These are phyloP conservation scores for Thaumatotibia leucotreta DNA, from an alignment of 1,140 invertebrate genomes.

Conservation along the genomic window DNA sequence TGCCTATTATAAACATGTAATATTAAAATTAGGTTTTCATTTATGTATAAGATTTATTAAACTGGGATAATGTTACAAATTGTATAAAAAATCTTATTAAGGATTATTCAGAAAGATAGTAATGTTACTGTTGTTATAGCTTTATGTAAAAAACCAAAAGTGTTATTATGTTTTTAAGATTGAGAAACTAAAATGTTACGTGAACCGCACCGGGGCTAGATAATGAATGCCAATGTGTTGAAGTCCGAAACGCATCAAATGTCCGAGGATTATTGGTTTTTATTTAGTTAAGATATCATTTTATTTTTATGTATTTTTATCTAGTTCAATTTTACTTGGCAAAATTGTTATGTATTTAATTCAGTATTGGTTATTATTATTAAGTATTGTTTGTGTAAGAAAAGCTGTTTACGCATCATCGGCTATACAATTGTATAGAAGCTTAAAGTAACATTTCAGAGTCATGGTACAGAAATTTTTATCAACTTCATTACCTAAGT, in stretches of 20 bases:
- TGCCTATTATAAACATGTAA: conserved; percentile 30
- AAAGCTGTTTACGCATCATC: conserved; percentile 21
- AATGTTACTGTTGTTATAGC: conserved; percentile 72
- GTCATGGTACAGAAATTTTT: background rate
- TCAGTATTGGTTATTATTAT: conserved; percentile 72
- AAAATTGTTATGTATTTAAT: conserved; percentile 27
- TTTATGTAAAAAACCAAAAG: conserved; percentile 72
- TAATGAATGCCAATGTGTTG: background rate
- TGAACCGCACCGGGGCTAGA: background rate
- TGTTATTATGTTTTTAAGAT: conserved; percentile 69
- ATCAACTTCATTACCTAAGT: background rate
- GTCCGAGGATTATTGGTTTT: conserved; percentile 1
- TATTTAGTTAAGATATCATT: background rate
- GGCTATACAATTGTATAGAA: background rate
- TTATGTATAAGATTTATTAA: conserved; percentile 47
- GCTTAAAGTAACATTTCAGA: background rate
- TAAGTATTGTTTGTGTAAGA: conserved; percentile 40
- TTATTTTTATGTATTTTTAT: background rate
- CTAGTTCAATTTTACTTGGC: conserved; percentile 3
- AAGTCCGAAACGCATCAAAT: conserved; percentile 1
- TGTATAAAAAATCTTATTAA: conserved; percentile 50
- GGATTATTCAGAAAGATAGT: conserved; percentile 48
- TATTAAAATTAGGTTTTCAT: conserved; percentile 29
- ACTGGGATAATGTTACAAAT: conserved; percentile 36
- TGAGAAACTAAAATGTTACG: conserved; percentile 26